Evolutionary conservation across 2,113 vertebrate species (phyloP).

Genomic region (Brachyistius frenatus): DNA sequence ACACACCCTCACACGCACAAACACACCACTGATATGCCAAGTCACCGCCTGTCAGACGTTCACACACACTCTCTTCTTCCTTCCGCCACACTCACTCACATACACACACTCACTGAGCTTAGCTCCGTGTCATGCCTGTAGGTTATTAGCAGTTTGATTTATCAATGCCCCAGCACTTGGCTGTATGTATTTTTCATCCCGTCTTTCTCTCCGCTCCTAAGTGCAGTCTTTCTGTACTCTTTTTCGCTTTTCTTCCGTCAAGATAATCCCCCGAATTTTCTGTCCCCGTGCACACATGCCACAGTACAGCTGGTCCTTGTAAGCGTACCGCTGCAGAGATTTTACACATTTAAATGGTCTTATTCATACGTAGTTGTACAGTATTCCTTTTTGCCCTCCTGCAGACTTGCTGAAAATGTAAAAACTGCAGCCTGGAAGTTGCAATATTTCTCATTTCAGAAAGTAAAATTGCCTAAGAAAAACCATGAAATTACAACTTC

Average conservation of each 20-base stretch:
- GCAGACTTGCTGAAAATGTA: neutral
- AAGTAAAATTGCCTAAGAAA: neutral
- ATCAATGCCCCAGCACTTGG: constrained; percentile 63
- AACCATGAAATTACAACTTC: neutral
- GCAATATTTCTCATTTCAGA: neutral
- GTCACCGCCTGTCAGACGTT: constrained; percentile 57
- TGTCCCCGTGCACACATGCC: constrained; percentile 23
- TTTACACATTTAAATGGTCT: constrained; percentile 14
- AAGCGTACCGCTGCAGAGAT: constrained; percentile 45
- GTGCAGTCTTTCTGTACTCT: constrained; percentile 50
- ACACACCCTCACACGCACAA: constrained; percentile 8
- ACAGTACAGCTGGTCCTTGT: constrained; percentile 23
- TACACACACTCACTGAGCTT: constrained; percentile 34
- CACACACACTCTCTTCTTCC: constrained; percentile 17
- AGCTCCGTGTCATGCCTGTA: constrained; percentile 58
- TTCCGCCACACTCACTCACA: constrained; percentile 7
- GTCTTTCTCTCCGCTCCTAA: constrained; percentile 42
- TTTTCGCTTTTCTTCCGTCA: constrained; percentile 9
- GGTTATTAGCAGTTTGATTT: constrained; percentile 71
- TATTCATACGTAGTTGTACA: neutral
- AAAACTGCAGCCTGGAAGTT: neutral
- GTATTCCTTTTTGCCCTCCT: neutral
- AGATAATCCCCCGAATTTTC: constrained; percentile 59
- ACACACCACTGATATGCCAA: constrained; percentile 64
- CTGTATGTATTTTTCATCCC: constrained; percentile 43